Evolutionary conservation across 2,113 vertebrate genomes (phyloP).

Genomic region (Acrocephalus arundinaceus): DNA sequence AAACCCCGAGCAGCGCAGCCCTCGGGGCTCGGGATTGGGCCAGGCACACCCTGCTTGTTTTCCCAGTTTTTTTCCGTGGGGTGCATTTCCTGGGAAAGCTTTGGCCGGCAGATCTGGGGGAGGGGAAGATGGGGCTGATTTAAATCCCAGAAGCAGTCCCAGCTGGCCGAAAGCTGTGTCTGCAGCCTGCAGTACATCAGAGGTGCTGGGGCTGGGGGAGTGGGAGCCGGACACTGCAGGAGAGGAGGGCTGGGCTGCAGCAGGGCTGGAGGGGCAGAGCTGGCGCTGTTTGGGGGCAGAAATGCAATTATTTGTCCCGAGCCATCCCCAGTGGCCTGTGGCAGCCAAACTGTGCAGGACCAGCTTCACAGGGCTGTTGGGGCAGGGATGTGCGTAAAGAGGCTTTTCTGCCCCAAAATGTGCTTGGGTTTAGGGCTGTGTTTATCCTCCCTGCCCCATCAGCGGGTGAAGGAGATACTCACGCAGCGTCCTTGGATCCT

Average conservation of each 20-base stretch:
- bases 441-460: background rate
- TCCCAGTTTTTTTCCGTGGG: background rate
- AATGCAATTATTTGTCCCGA: background rate
- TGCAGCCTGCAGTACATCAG: background rate
- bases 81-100: background rate
- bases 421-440: background rate
- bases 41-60: background rate
- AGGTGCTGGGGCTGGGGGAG: background rate
- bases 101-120: background rate
- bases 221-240: background rate
- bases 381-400: background rate
- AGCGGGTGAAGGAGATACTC: background rate
- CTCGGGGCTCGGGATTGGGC: background rate
- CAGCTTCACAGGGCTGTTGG: background rate
- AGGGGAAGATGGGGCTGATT: background rate
- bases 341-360: background rate
- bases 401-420: background rate
- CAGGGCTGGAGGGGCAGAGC: background rate
- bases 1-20: background rate
- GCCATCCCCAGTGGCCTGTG: fast-evolving
- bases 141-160: background rate
- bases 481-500: fast-evolving
- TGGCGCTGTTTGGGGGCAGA: background rate
- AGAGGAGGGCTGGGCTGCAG: background rate
- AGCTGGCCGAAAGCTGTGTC: slow-evolving; percentile 16